Percentiles rank a stretch among this genome's conserved stretches.
phyloP scores from a whole-genome alignment of 1,140 invertebrate species.

The Apis dorsata region DNA sequence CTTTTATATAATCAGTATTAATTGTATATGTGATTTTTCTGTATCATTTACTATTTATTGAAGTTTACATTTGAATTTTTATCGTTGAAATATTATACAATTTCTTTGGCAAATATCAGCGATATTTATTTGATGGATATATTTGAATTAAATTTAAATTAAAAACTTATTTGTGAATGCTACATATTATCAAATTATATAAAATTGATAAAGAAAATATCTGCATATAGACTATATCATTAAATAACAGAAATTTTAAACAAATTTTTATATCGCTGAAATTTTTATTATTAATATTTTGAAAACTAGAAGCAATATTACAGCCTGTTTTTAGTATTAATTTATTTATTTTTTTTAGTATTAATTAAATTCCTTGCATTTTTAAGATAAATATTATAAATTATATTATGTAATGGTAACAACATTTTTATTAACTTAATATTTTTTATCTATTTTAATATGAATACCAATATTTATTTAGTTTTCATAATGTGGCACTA shows the following conservation, averaged over 20 bases:
- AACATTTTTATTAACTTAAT: not conserved
- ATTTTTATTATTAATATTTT: conserved; percentile 3
- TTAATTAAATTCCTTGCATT: not conserved
- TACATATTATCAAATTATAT: not conserved
- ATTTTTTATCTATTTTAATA: not conserved
- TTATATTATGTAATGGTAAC: conserved; percentile 15
- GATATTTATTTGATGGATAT: conserved; percentile 15
- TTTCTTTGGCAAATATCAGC: conserved; percentile 60
- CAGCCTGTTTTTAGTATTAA: not conserved
- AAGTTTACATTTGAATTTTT: conserved; percentile 26
- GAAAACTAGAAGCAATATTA: conserved; percentile 26
- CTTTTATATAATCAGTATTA: not conserved
- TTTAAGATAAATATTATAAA: not conserved
- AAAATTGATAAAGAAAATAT: not conserved
- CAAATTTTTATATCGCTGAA: not conserved
- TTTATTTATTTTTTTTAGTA: not conserved
- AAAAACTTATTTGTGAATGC: not conserved
- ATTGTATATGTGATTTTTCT: conserved; percentile 38
- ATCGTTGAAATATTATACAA: conserved; percentile 30
- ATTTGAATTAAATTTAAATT: not conserved
- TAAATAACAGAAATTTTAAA: conserved; percentile 1
- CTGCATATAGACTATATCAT: conserved; percentile 9
- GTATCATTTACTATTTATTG: conserved; percentile 23
- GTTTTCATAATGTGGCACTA: conserved; percentile 14
- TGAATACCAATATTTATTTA: not conserved